Base-by-base conservation (phyloP, 2,113 vertebrate genomes). In the Astatotilapia flaviijosephi region DNA sequence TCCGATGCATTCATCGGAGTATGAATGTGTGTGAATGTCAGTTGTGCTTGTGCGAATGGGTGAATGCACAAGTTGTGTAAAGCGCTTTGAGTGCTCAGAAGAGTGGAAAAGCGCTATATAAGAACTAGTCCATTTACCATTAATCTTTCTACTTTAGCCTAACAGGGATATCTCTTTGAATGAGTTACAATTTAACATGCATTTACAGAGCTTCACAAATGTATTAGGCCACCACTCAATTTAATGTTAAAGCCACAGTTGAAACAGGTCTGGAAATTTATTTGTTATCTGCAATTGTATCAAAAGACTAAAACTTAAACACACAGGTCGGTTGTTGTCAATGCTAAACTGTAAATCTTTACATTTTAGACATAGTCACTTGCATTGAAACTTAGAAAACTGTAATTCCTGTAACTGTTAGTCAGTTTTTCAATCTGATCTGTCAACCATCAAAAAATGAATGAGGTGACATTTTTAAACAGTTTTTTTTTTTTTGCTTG, bases 241-340 rank as follows among this genome's bases (percentile, higher is more conserved):
- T 35, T 65, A 62, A 5, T 65, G 31, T 65, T 65, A 65, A 65
- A 65, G 31, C 60, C 31, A 65, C 60, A n/a, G 31, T 12, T 65
- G 60, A 65, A 65, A 65, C 31, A 65, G 17, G 17, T 65, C 60
- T 11, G 40, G 40, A 1, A 73, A 45, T 47, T 3, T 10, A 73
- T 47, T 73, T 73, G 13, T 15, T 45, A 26, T 26, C 21, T 26
- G 40, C 21, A 73, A 26, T 42, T 47, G 15, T 26, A 28, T 73
- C 8, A 1, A 73, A 73, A 73, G 21, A 42, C 13, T 47, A 26
- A 47, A 75, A 75, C 42, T 47, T 10, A 11, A 47, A 47, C 2
- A 19, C n/a, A 75, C 42, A 42, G 23, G 21, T 75, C 3, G 23
- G 6, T 47, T 47, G 68, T 47, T 75, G 23, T 45, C 68, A 26